Conservation (phyloP, 2,888 invertebrate genomes). For the Linnaemya vulpina region DNA sequence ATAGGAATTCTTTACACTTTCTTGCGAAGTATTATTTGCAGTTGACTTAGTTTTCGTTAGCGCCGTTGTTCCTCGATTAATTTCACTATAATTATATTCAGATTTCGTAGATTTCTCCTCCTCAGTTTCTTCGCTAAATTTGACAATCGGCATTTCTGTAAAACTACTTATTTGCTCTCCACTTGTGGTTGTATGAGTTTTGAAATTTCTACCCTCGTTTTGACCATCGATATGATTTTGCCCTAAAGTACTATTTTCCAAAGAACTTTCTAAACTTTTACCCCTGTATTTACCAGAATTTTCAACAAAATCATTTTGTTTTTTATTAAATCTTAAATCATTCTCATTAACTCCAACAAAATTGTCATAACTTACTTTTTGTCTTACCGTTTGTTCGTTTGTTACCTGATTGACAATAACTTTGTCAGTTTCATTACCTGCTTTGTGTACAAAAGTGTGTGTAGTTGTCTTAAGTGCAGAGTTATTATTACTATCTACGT, state of each 20-base stretch:
- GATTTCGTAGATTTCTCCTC: background rate
- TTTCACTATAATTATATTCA: background rate
- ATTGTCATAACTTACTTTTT: slow-evolving; percentile 37
- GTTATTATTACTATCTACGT: slow-evolving; percentile 74
- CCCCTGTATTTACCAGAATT: slow-evolving; percentile 75
- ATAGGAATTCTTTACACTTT: background rate
- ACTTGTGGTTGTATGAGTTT: slow-evolving; percentile 33
- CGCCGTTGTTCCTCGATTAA: background rate
- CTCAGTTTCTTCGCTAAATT: background rate
- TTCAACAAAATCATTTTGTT: slow-evolving; percentile 62
- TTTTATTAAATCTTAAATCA: slow-evolving; percentile 52
- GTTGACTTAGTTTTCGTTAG: background rate
- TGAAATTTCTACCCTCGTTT: slow-evolving; percentile 29
- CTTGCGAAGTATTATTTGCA: background rate
- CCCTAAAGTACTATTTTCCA: slow-evolving; percentile 53
- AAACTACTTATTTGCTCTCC: background rate
- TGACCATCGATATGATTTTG: background rate
- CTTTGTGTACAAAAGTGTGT: slow-evolving; percentile 30
- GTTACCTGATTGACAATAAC: slow-evolving; percentile 8
- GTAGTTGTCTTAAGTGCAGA: slow-evolving; percentile 34
- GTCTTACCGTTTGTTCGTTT: slow-evolving; percentile 24
- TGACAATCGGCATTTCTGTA: background rate
- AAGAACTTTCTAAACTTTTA: slow-evolving; percentile 74
- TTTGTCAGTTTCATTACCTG: slow-evolving; percentile 11
- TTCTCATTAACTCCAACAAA: slow-evolving; percentile 29